Evolutionary conservation across 1,140 invertebrate species (phyloP).

Genomic region (Drosophila ananassae): DNA sequence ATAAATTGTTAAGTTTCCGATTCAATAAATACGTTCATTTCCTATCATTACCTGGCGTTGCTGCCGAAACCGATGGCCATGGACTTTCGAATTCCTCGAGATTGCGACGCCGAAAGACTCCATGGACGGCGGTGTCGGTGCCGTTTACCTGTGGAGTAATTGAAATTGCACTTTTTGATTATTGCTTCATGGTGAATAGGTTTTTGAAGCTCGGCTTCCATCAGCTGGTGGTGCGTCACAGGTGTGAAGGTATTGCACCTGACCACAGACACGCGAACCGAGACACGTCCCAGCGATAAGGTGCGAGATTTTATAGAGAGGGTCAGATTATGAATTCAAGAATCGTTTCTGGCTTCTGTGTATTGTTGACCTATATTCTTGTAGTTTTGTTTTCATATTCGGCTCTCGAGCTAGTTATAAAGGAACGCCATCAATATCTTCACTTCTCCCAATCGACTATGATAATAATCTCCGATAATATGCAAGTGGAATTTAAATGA

Average conservation of each 20-base stretch:
- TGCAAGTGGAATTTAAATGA: slow-evolving; percentile 18
- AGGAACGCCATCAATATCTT: background rate
- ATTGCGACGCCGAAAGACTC: slow-evolving; percentile 75
- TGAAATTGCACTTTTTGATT: slow-evolving; percentile 42
- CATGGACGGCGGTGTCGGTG: slow-evolving; percentile 72
- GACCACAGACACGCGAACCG: slow-evolving; percentile 42
- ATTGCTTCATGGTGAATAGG: slow-evolving; percentile 19
- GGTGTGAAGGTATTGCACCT: slow-evolving; percentile 41
- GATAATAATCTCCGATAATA: slow-evolving; percentile 1
- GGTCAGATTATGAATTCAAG: slow-evolving; percentile 7
- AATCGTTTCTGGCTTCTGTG: background rate
- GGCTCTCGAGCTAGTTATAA: background rate
- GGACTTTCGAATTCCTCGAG: slow-evolving; percentile 73
- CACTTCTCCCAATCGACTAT: background rate
- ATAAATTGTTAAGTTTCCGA: slow-evolving; percentile 6
- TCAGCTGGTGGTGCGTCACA: slow-evolving; percentile 62
- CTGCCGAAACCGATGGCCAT: slow-evolving; percentile 48
- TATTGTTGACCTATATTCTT: background rate
- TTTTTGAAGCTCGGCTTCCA: slow-evolving; percentile 16
- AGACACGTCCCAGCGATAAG: slow-evolving; percentile 40
- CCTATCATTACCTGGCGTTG: slow-evolving; percentile 52
- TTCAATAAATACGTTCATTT: slow-evolving; percentile 12
- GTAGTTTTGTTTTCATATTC: slow-evolving; percentile 1
- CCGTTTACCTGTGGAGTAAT: slow-evolving; percentile 62
- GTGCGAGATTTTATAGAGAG: slow-evolving; percentile 7